These are phyloP conservation scores for Trachymyrmex septentrionalis DNA, from an alignment of 1,140 invertebrate species.

Conservation along the genomic window DNA sequence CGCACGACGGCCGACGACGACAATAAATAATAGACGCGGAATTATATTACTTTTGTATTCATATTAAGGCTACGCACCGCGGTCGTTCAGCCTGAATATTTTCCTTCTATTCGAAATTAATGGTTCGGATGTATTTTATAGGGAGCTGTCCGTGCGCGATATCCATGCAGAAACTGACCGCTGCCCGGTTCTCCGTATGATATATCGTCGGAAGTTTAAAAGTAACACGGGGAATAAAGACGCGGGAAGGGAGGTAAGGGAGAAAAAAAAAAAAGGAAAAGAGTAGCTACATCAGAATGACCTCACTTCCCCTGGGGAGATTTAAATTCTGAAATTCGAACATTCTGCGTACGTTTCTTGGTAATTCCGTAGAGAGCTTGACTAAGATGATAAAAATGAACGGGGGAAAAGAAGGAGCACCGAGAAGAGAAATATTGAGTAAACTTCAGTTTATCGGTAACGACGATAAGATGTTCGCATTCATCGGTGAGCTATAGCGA, in stretches of 20 bases:
- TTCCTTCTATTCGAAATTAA: slow-evolving; percentile 87
- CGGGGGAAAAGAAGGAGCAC: background rate
- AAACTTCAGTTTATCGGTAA: slow-evolving; percentile 69
- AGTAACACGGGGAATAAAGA: slow-evolving; percentile 77
- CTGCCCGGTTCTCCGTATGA: slow-evolving; percentile 80
- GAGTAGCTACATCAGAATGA: slow-evolving; percentile 54
- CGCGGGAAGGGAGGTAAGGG: slow-evolving; percentile 35
- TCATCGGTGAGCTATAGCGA: slow-evolving; percentile 48
- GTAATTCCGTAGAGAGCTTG: slow-evolving; percentile 53
- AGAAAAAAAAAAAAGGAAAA: slow-evolving; percentile 8
- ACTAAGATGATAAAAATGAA: background rate
- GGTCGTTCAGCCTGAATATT: slow-evolving; percentile 85
- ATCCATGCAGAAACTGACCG: slow-evolving; percentile 83
- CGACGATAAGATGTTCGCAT: slow-evolving; percentile 68
- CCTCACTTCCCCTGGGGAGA: slow-evolving; percentile 72
- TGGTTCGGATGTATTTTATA: slow-evolving; percentile 87
- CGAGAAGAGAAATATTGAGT: slow-evolving; percentile 58
- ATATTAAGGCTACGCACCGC: slow-evolving; percentile 82
- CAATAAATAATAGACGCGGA: slow-evolving; percentile 85
- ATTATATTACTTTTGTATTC: slow-evolving; percentile 85
- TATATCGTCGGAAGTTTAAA: slow-evolving; percentile 86
- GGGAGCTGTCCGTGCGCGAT: slow-evolving; percentile 77
- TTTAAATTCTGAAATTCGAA: slow-evolving; percentile 79
- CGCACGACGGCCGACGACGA: slow-evolving; percentile 68
- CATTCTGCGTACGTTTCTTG: slow-evolving; percentile 63